Evolutionary conservation across 2,888 invertebrate species (phyloP), one percentile per base, ranked within the genome.

Genomic region (Tupiocoris notatus): DNA sequence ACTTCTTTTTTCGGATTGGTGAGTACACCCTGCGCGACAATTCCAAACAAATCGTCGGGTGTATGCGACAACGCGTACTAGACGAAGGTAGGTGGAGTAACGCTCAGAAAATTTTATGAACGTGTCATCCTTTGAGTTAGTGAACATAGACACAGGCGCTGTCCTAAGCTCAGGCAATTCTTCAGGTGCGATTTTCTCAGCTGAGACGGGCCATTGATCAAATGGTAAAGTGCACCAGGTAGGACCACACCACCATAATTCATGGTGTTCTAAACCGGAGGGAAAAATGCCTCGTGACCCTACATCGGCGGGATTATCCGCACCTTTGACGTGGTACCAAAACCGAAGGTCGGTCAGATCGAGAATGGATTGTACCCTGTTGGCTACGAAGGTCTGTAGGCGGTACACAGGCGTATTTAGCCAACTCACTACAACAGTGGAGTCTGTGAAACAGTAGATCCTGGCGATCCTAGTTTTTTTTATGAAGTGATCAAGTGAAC

Each of bases 251-350:
- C 79, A 79, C 76, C 77, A 80, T 0, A 76, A 21, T 1, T 59
- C 54, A 65, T 79, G 66, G 0, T 59, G 25, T 6, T 23, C 23
- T 9, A 77, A 58, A 16, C 61, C 56, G 2, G 57, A 23, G 0
- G 78, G 78, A 6, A 66, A 21, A n/a, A 76, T 24, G 0, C 79
- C 79, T 16, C 76, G 22, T 2, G 82, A 81, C 0, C 81, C 81
- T 22, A 80, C 73, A 59, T 83, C 82, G 2, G 83, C 83, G 1
- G 83, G 82, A 77, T 83, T 83, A 1, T 78, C 67, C 0, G 77
- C 64, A 0, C 81, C 79, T 0, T 76, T 25, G 2, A 77, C 64
- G 39, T 77, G 77, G 20, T 67, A 39, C 77, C 77, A 77, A 9
- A 6, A 58, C 1, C 16, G 2, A 7, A 56, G 12, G 9, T 39